phyloP scores from a whole-genome alignment of 2,797 vertebrate species.

The Coccyzus lansbergi region DNA sequence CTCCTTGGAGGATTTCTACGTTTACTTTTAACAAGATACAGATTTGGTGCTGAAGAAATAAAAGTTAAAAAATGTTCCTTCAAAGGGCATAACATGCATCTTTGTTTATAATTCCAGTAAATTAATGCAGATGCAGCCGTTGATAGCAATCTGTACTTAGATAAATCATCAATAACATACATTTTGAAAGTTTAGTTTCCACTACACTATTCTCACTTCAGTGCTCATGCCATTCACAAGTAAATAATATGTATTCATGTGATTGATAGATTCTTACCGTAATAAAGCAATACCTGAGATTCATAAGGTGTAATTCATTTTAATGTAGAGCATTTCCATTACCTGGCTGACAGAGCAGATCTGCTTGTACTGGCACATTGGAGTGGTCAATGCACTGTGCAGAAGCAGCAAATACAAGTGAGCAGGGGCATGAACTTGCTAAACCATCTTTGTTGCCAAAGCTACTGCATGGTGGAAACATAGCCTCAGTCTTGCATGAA shows the following conservation, averaged over 20 bases:
- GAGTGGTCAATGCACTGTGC: fast-evolving
- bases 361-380: not conserved
- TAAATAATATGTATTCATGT: not conserved
- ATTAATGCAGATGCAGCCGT: not conserved
- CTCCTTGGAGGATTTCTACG: not conserved
- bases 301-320: not conserved
- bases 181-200: constrained; percentile 8
- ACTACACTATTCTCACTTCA: not conserved
- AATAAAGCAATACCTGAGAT: not conserved
- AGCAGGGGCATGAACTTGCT: not conserved
- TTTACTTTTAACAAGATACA: not conserved
- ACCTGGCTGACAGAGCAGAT: not conserved
- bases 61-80: not conserved
- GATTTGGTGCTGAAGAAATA: not conserved
- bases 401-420: not conserved
- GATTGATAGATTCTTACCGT: not conserved
- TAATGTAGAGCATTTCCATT: not conserved
- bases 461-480: not conserved
- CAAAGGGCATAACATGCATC: not conserved
- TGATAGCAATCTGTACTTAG: not conserved
- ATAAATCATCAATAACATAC: not conserved
- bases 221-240: not conserved
- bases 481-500: not conserved
- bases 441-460: not conserved
- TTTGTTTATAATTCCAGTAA: not conserved